These are phyloP conservation scores for Amiota communis DNA, from an alignment of 2,888 invertebrate genomes.

Conservation along the genomic window DNA sequence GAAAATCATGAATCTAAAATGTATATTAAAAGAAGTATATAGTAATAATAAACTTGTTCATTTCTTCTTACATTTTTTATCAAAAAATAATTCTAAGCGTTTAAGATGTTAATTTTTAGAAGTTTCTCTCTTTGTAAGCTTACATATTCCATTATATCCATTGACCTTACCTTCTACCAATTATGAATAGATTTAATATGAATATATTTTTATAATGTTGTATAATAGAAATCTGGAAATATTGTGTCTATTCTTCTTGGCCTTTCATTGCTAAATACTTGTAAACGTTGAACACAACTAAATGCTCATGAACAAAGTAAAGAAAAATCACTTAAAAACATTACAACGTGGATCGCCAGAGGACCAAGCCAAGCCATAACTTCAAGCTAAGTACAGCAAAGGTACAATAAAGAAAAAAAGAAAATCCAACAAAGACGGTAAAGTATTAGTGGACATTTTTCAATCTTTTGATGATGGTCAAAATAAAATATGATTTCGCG, in stretches of 20 bases:
- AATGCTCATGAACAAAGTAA: conserved; percentile 4
- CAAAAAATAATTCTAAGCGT: too few relatives aligned
- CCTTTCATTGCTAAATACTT: conserved; percentile 1
- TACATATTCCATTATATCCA: too few relatives aligned
- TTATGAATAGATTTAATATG: too few relatives aligned
- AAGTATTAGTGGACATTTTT: conserved; percentile 73
- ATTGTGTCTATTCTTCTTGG: neutral
- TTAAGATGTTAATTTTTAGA: too few relatives aligned
- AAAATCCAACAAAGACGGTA: conserved; percentile 59
- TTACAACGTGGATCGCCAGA: neutral
- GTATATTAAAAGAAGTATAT: too few relatives aligned
- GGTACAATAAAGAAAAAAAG: neutral
- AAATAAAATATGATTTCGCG: conserved; percentile 69
- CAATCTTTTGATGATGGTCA: conserved; percentile 72
- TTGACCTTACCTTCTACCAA: too few relatives aligned
- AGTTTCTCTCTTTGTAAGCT: too few relatives aligned
- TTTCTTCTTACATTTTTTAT: too few relatives aligned
- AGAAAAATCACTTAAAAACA: conserved; percentile 24
- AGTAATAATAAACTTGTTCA: too few relatives aligned
- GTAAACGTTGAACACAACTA: conserved; percentile 1
- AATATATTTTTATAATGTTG: too few relatives aligned
- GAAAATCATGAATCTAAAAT: too few relatives aligned
- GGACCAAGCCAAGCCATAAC: neutral
- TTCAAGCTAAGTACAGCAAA: too few relatives aligned
- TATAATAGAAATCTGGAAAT: conserved; percentile 16